Percentiles rank a stretch among this genome's conserved stretches.
These are phyloP conservation scores for Python bivittatus DNA, from an alignment of 2,113 vertebrate genomes.

Conservation along the genomic window DNA sequence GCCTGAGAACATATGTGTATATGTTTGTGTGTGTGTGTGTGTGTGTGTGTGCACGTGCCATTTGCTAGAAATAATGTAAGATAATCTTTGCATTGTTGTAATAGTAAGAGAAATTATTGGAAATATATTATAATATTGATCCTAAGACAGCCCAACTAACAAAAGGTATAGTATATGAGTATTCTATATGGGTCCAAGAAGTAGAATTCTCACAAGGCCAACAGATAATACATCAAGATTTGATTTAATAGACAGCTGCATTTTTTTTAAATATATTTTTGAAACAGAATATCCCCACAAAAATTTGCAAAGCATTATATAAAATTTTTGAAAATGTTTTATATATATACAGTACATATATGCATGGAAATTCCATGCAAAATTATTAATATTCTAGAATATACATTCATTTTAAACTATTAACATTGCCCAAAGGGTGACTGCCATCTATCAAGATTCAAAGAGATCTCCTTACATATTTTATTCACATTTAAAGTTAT, in stretches of 20 bases:
- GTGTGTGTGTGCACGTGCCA: too few species aligned
- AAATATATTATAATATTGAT: not conserved
- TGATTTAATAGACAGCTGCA: not conserved
- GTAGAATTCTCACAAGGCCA: not conserved
- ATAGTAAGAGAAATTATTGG: not conserved
- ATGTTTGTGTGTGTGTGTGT: too few species aligned
- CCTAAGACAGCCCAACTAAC: not conserved
- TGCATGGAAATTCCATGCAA: not conserved
- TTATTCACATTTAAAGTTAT: not conserved
- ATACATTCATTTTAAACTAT: not conserved
- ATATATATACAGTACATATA: not conserved
- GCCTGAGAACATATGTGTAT: not conserved
- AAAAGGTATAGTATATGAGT: not conserved
- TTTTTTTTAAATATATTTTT: not conserved
- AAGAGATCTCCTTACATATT: not conserved
- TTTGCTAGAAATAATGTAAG: not conserved
- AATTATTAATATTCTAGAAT: not conserved
- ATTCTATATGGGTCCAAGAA: not conserved
- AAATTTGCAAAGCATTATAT: not conserved
- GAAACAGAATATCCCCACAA: not conserved
- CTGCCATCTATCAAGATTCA: not conserved
- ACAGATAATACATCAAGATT: not conserved
- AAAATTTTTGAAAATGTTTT: not conserved
- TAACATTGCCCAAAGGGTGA: not conserved
- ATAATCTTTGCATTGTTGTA: not conserved